Percentiles rank a stretch among this genome's conserved stretches.
Evolutionary conservation across 53 echinoderm and acorn worm genomes (phyloP).

Genomic region (Glandiceps talaboti): DNA sequence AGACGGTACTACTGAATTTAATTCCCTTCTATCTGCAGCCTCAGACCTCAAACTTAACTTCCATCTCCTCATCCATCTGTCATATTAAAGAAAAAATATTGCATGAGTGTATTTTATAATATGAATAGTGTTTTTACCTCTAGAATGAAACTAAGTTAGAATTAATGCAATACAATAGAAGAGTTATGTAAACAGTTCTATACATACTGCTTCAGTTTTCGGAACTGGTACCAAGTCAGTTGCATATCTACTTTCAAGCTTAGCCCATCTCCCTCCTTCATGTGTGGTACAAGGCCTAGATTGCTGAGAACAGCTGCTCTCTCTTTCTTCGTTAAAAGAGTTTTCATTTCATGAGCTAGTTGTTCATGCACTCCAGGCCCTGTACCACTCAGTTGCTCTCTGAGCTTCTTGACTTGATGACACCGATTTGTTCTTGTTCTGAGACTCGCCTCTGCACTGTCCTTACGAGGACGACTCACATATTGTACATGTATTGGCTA

Average conservation of each 20-base stretch:
- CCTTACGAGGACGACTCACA: neutral
- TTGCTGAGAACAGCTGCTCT: neutral
- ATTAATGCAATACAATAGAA: no score
- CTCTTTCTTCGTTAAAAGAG: neutral
- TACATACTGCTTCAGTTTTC: neutral
- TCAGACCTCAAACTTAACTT: no score
- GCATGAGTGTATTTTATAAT: no score
- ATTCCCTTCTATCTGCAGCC: no score
- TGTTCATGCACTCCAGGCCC: neutral
- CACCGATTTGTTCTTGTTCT: neutral
- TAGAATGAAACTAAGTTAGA: no score
- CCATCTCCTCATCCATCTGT: no score
- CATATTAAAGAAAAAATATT: no score
- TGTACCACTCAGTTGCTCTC: neutral
- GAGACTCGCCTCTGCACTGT: neutral
- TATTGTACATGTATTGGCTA: neutral
- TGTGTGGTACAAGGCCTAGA: neutral
- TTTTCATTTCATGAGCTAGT: neutral
- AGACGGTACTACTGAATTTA: no score
- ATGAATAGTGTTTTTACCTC: no score
- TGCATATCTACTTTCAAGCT: neutral
- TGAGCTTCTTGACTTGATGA: neutral
- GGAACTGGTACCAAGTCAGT: neutral
- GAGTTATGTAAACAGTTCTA: no score
- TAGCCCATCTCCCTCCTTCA: neutral